A percentile compares a stretch with the other conserved stretches of the same genome.
These are phyloP conservation scores for Paralvinella palmiformis DNA, from an alignment of 1,140 invertebrate species.

Conservation along the genomic window DNA sequence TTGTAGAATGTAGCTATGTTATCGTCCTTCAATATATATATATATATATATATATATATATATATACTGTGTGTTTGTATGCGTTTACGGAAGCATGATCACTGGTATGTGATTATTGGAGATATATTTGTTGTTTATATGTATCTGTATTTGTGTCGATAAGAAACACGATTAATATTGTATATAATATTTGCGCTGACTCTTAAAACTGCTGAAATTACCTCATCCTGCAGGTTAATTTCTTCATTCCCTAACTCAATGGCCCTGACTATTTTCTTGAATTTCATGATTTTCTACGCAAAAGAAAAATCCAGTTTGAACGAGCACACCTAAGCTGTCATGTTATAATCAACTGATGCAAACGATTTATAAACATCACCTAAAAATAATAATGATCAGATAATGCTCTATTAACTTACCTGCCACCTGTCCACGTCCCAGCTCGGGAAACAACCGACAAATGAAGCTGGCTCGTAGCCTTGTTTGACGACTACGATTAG, in stretches of 20 bases:
- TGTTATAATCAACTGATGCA: background rate
- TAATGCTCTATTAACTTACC: conserved; percentile 51
- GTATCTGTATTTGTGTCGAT: too few species aligned
- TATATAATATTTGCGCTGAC: too few species aligned
- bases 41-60: conserved; percentile 31
- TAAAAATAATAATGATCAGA: background rate
- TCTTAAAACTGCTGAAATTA: too few species aligned
- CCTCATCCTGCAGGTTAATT: background rate
- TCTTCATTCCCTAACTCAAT: conserved; percentile 4
- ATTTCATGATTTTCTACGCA: conserved; percentile 49
- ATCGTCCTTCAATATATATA: conserved; percentile 59
- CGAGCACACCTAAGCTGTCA: background rate
- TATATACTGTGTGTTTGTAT: background rate
- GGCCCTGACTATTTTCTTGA: conserved; percentile 36
- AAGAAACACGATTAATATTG: too few species aligned
- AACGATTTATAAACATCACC: background rate
- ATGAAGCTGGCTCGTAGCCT: conserved; percentile 76
- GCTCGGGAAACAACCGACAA: conserved; percentile 78
- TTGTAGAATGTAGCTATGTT: conserved; percentile 68
- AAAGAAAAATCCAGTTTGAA: conserved; percentile 14
- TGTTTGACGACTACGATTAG: conserved; percentile 74
- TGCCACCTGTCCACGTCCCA: conserved; percentile 75
- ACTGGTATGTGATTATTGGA: background rate
- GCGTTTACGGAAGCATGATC: background rate
- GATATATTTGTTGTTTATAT: too few species aligned